Base-by-base conservation (phyloP, 2,113 vertebrate genomes). In the Hippocampus mohnikei region DNA sequence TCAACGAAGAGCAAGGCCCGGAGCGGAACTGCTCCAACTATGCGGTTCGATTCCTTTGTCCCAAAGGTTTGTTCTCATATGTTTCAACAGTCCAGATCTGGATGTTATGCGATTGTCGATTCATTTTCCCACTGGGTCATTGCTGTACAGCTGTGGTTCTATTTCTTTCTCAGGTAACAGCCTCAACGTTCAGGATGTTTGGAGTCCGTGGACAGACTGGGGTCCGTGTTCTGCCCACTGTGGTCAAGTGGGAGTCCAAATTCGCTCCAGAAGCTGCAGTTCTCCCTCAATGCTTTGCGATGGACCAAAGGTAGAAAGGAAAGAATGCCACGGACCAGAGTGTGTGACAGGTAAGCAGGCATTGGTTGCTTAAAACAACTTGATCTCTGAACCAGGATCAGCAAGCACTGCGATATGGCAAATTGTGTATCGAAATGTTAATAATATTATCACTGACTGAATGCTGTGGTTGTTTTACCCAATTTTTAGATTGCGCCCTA, bases 191-290 rank as follows among this genome's bases (percentile, higher is more conserved):
- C 87, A 91, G 59, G 87, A 52, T 21, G 81, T 82, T 65, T 95
- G 96, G 96, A 94, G 92, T 46, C 89, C 80, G 0, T 99, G 97
- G 97, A 95, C 96, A 27, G 88, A 91, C 66, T 99, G 97, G 97
- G 95, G 93, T 0, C 85, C 87, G 48, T 99, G 97, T 69, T 90
- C 94, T 9, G 95, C 93, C 3, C 80, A 88, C 64, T 99, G 97
- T 67, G 94, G 93, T 68, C 91, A 93, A 72, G 89, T 91, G 0
- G 94, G 94, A 0, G 91, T 94, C 66, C 95, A 97, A 88, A 86
- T 91, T 67, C 95, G 96, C 23, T 91, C 92, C 61, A 94, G 96
- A 72, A 92, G 71, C 68, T 99, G 97, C 86, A 81, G 93, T 9
- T 89, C 91, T 2, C 90, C 84, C 79, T 88, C 21, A 0, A 7